A percentile compares a stretch with the other conserved stretches of the same genome.
Evolutionary conservation across 2,113 vertebrate species (phyloP).

Genomic region (Neomonachus schauinslandi): DNA sequence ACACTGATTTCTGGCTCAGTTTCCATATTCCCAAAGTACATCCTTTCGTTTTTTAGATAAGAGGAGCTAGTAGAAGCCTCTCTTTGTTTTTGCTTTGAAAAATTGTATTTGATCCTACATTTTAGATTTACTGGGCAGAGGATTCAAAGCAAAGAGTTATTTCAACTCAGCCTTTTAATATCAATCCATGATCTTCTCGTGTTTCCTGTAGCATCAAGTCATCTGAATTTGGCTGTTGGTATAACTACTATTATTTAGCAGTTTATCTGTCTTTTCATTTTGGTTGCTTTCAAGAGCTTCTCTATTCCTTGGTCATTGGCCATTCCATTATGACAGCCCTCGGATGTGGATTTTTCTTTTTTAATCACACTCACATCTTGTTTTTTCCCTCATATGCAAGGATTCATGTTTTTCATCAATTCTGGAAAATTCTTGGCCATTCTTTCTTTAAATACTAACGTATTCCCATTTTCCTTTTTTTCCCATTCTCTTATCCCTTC

Average conservation of each 20-base stretch:
- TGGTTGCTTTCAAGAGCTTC: not conserved
- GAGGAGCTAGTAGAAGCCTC: not conserved
- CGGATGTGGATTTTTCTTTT: not conserved
- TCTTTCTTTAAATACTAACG: not conserved
- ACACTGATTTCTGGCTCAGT: not conserved
- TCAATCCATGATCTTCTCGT: not conserved
- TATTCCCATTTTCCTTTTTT: not conserved
- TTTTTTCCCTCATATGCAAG: not conserved
- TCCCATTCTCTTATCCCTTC: not conserved
- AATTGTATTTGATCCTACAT: not conserved
- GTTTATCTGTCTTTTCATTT: not conserved
- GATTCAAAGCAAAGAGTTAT: not conserved
- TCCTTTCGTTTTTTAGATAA: not conserved
- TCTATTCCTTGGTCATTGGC: not conserved
- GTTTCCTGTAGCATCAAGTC: not conserved
- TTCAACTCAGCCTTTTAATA: not conserved
- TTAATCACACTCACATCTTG: not conserved
- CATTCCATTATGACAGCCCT: not conserved
- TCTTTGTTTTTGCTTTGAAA: conserved; percentile 22
- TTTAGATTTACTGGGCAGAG: not conserved
- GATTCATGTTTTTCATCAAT: not conserved
- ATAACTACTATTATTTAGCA: not conserved
- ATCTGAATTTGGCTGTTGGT: not conserved
- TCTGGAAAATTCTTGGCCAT: not conserved
- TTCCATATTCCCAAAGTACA: not conserved